Conservation (phyloP, 1,140 invertebrate genomes). For the Apis florea region DNA sequence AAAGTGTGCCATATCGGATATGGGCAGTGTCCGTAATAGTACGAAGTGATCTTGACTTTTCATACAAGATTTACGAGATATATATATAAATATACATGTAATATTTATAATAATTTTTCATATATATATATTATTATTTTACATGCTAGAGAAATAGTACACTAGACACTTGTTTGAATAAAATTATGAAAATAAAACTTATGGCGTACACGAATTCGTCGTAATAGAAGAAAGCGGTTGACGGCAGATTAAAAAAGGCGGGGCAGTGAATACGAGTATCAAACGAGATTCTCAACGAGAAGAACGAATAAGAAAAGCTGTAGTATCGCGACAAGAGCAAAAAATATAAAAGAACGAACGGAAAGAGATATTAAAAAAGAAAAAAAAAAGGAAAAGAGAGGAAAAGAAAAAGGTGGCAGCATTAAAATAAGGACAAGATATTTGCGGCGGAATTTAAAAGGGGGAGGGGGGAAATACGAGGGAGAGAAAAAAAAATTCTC, state of each 20-base stretch:
- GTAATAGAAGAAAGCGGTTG: conserved; percentile 39
- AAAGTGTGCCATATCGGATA: conserved; percentile 75
- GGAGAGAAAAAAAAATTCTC: conserved; percentile 2
- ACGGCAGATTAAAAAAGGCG: conserved; percentile 32
- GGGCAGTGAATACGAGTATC: conserved; percentile 34
- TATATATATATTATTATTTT: conserved; percentile 72
- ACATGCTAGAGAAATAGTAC: conserved; percentile 69
- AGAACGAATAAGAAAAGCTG: not conserved
- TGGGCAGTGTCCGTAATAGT: conserved; percentile 75
- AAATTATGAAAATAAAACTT: conserved; percentile 53
- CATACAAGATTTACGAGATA: conserved; percentile 66
- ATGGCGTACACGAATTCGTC: conserved; percentile 30
- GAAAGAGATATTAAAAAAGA: not conserved
- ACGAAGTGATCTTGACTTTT: conserved; percentile 67
- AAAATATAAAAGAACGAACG: not conserved
- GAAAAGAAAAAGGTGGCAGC: not conserved
- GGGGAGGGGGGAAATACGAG: no score
- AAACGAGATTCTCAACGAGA: conserved; percentile 12
- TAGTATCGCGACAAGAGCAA: not conserved
- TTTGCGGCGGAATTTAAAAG: not conserved
- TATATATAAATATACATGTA: conserved; percentile 60
- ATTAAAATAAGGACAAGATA: conserved; percentile 39
- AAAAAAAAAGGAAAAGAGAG: no score
- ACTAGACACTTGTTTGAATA: conserved; percentile 67
- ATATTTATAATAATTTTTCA: conserved; percentile 43